Evolutionary conservation across 2,888 invertebrate genomes (phyloP), one percentile per base, ranked within the genome.

Genomic region (Odontothrips loti): DNA sequence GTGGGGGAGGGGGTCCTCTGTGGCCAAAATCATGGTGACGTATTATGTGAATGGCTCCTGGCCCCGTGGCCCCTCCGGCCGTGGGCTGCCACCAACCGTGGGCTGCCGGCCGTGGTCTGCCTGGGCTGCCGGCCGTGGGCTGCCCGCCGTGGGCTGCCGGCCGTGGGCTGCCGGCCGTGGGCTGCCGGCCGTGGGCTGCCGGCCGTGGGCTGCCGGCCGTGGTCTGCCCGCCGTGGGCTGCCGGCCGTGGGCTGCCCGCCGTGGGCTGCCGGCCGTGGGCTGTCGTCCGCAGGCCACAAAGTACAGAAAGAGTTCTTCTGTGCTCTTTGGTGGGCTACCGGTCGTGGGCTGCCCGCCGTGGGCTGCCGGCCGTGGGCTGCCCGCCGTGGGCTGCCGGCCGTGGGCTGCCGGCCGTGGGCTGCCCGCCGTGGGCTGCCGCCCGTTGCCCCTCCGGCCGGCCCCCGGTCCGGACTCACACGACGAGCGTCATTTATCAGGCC

Each of bases 401-500:
- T n/a, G n/a, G n/a, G n/a, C n/a, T n/a, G n/a, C n/a, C n/a, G n/a
- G n/a, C 51, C 51, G 51, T 51, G 51, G 51, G 11, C 51, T 17
- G 15, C 17, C 3, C 15, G 51, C 51, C 51, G 48, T 48, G 51
- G 51, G 15, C n/a, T n/a, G n/a, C n/a, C n/a, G 34, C 34, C 34
- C 34, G 34, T 43, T 43, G 34, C 34, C 34, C 34, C n/a, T n/a
- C 34, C 34, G 34, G 34, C 34, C 34, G 34, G 34, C 34, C 34
- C 34, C 34, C 34, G 34, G 34, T 6, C 34, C 34, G 58, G 58
- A 11, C 68, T 23, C 68, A 75, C 68, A 75, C 11, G 68, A 23
- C 27, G 68, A 23, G 27, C 68, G 12, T 27, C 68, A 75, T 75
- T 75, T 75, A 75, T 75, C 68, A 75, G 68, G 20, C 58, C 51